Conservation (phyloP, 2,888 invertebrate genomes). For the Eupithecia inturbata region DNA sequence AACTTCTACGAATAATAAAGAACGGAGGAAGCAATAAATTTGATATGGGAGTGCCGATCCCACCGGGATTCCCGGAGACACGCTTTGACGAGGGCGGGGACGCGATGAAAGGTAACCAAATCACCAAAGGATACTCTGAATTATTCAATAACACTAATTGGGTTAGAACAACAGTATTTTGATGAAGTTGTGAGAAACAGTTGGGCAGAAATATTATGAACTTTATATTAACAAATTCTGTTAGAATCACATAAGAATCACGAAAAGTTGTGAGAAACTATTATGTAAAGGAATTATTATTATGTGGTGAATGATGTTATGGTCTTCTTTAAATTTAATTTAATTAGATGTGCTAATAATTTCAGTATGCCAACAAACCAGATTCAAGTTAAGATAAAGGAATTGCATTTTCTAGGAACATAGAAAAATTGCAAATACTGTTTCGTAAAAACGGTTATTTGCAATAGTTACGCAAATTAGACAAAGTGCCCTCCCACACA, state of each 20-base stretch:
- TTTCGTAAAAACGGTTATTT: constrained; percentile 21
- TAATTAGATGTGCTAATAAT: background rate
- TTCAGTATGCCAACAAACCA: background rate
- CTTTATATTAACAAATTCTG: background rate
- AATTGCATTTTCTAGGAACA: background rate
- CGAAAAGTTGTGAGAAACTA: background rate
- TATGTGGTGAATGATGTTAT: background rate
- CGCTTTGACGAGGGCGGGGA: constrained; percentile 67
- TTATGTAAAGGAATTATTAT: background rate
- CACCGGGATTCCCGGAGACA: constrained; percentile 72
- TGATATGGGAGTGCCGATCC: constrained; percentile 65
- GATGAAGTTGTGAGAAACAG: background rate
- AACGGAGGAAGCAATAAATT: constrained; percentile 78
- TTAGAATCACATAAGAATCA: background rate
- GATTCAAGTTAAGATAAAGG: background rate
- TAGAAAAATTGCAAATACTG: background rate
- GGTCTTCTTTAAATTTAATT: background rate
- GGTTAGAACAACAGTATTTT: constrained; percentile 34
- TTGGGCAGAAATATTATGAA: background rate
- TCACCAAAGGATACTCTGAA: constrained; percentile 39
- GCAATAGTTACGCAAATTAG: constrained; percentile 54
- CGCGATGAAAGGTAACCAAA: constrained; percentile 57
- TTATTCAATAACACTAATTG: constrained; percentile 41
- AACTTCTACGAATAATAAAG: constrained; percentile 66
- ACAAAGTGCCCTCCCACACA: constrained; percentile 56